Evolutionary conservation across 2,888 invertebrate genomes (phyloP).

Genomic region (Unio delphinus): DNA sequence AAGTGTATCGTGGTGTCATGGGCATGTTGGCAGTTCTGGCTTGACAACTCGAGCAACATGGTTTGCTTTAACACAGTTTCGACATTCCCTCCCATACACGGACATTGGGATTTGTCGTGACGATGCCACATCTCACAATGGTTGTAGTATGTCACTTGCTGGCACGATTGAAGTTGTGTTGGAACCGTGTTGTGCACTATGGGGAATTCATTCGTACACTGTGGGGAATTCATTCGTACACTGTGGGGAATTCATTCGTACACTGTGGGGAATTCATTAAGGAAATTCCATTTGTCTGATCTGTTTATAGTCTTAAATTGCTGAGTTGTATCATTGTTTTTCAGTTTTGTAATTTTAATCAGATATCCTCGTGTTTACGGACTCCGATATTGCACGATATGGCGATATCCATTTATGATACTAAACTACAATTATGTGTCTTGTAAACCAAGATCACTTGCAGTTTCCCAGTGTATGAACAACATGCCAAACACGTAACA

Average conservation of each 20-base stretch:
- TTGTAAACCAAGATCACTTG: background rate
- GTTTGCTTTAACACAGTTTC: background rate
- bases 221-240: too few species aligned
- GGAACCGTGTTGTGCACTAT: too few species aligned
- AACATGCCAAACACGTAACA: too few species aligned
- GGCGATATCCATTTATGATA: background rate
- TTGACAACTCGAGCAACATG: background rate
- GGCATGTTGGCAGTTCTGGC: background rate
- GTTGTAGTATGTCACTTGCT: background rate
- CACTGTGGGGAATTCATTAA: too few species aligned
- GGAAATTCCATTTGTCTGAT: too few species aligned
- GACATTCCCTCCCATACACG: background rate
- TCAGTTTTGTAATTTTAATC: too few species aligned
- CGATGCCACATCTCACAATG: background rate
- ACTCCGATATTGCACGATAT: background rate
- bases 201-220: too few species aligned
- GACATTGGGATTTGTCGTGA: background rate
- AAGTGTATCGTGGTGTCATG: background rate
- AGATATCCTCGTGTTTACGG: background rate
- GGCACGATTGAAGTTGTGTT: too few species aligned
- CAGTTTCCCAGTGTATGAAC: too few species aligned
- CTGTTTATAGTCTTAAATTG: background rate
- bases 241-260: too few species aligned
- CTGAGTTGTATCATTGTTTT: background rate
- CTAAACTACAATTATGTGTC: background rate